These are phyloP conservation scores for Trachymyrmex cornetzi DNA, from an alignment of 1,140 invertebrate genomes.

Conservation along the genomic window DNA sequence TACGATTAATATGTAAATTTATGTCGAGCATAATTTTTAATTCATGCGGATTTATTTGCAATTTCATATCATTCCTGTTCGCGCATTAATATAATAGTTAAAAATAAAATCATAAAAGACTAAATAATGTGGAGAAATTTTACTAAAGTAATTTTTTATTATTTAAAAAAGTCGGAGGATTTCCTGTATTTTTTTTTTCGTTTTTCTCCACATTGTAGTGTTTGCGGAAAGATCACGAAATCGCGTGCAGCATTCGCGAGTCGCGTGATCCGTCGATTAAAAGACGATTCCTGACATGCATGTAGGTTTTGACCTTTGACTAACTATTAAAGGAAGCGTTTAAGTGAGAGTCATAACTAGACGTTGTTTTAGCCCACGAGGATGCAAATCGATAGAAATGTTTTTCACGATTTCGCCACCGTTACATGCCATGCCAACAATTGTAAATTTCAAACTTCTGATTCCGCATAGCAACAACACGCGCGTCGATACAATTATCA, in stretches of 20 bases:
- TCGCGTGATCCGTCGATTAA: slow-evolving; percentile 48
- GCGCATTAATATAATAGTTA: background rate
- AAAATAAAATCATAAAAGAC: background rate
- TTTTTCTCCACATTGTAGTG: background rate
- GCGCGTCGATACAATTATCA: background rate
- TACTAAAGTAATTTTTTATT: background rate
- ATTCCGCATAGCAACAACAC: slow-evolving; percentile 8
- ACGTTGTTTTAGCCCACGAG: slow-evolving; percentile 7
- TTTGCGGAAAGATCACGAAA: slow-evolving; percentile 50
- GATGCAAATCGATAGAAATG: slow-evolving; percentile 29
- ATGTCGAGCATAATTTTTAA: background rate
- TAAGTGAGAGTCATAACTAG: slow-evolving; percentile 27
- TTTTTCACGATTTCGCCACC: background rate
- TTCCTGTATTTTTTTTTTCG: too few relatives aligned
- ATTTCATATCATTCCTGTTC: background rate
- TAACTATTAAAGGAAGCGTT: slow-evolving; percentile 42
- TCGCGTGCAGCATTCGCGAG: slow-evolving; percentile 30
- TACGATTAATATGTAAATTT: background rate
- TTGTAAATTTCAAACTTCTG: background rate
- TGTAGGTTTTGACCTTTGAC: slow-evolving; percentile 48
- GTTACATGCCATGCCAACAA: background rate
- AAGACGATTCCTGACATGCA: slow-evolving; percentile 45
- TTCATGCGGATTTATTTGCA: background rate
- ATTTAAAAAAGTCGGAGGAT: background rate
- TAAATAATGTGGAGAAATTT: background rate